These are phyloP conservation scores for Chelonoidis abingdonii DNA, from an alignment of 2,113 vertebrate genomes.

Conservation along the genomic window DNA sequence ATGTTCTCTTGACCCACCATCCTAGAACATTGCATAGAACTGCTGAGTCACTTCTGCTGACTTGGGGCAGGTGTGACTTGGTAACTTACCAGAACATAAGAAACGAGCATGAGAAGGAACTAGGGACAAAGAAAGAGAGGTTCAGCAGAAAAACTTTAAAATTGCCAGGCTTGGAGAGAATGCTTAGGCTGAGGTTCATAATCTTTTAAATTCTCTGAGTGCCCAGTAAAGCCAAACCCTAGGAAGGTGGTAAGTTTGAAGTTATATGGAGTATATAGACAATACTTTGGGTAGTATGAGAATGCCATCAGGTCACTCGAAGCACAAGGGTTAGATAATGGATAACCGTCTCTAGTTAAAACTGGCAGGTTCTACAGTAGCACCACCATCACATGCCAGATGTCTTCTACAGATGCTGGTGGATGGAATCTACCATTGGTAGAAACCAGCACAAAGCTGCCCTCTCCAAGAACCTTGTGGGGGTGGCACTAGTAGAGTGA, in stretches of 20 bases:
- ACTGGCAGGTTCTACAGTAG: neutral
- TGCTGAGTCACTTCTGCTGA: neutral
- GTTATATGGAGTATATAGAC: neutral
- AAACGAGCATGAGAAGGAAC: rapidly evolving
- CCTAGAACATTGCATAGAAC: constrained; percentile 14
- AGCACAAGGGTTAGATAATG: neutral
- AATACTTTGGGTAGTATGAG: neutral
- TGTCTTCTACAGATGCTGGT: neutral
- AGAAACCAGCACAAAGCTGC: neutral
- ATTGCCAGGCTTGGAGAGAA: neutral
- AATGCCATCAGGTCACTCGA: neutral
- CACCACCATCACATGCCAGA: neutral
- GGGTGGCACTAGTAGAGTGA: neutral
- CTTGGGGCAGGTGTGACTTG: rapidly evolving
- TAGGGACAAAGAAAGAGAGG: neutral
- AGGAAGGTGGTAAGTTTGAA: rapidly evolving
- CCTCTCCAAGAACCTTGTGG: rapidly evolving
- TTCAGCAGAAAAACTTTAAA: rapidly evolving
- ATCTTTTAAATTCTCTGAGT: neutral
- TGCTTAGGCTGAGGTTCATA: neutral
- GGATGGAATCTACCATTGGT: neutral
- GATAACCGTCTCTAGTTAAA: neutral
- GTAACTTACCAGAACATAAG: neutral
- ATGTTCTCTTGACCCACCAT: neutral
- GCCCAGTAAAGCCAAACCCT: neutral